Evolutionary conservation across 1,140 invertebrate species (phyloP), one percentile per base, ranked within the genome.

Genomic region (Eriosoma lanigerum): DNA sequence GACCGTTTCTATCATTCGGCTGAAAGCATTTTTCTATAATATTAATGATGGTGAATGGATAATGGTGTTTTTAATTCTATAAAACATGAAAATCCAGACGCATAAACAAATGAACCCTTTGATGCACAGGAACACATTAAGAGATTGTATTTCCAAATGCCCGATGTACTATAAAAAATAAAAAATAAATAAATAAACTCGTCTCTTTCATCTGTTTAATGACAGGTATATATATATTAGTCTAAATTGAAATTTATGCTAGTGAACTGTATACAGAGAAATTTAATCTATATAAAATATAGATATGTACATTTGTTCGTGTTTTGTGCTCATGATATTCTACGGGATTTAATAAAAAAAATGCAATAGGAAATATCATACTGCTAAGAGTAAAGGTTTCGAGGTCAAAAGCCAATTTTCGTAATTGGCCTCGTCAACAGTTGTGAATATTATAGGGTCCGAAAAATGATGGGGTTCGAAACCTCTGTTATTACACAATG

Each of bases 141-240:
- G 54, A 60, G 38, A 78, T 78, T 78, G 54, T 38, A 29, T 78
- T 78, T 62, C 17, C 75, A 75, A 75, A 58, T 58, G 29, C 72
- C 21, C n/a, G 54, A 58, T 58, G 32, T 24, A 19, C 24, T 62
- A 38, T 44, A 60, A 76, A 76, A 26, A 60, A 76, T 56, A 60
- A 52, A 72, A 52, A 72, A 24, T 12, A 1, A 12, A 68, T 68
- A 68, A 68, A 68, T 48, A 44, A 58, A 58, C 21, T 26, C 56
- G 24, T 60, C 75, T 78, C 54, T 78, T 78, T 78, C 75, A 78
- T 78, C 32, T 78, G 32, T 78, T 60, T 48, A 78, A 78, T 78
- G 75, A 78, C 75, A 78, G 56, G 75, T 78, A 38, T 3, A 8
- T 38, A 38, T 38, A 56, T 78, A 78, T 78, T 60, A 78, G 75